Base-by-base conservation (phyloP, 2,113 vertebrate genomes). In the Plotosus lineatus region DNA sequence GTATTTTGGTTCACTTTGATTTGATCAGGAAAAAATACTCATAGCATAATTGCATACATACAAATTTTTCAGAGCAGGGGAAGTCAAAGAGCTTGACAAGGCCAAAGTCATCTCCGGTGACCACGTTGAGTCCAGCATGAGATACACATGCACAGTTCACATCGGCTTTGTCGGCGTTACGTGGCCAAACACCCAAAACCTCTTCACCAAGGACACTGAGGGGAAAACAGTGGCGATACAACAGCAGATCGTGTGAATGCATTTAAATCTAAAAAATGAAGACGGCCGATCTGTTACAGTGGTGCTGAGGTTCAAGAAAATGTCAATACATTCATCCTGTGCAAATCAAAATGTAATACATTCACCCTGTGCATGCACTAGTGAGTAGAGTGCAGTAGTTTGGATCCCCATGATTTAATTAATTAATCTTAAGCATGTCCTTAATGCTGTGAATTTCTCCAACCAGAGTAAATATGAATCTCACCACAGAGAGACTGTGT, bases 71-170 rank as follows among this genome's bases (percentile, higher is more conserved):
- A 0, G 92, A 85, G 91, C 96, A 98, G 3, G 97, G 97, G 83
- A 99, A 99, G 14, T 99, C 97, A 17, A 98, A 99, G 60, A 99
- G 95, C 86, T 99, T 99, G 88, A 99, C 94, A 36, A 98, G 95
- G 19, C 97, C 97, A 0, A 98, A 98, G 91, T 98, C 97, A 0
- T 99, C 97, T 38, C 97, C 97, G 0, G 96, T 96, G 82, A 93
- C 96, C 60, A 98, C 87, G 78, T 95, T 98, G 28, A 98, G 90
- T 50, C 96, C 96, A 3, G 95, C 89, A 0, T 96, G 96, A 40
- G 96, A 98, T 78, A 98, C 97, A 12, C 96, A 97, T 0, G 95
- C 97, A 0, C 97, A 99, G 86, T 96, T 97, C 4, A 99, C 97
- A 0, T 98, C 96, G 0, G 96, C 96, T 80, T 96, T 98, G 63